Evolutionary conservation across 2,113 vertebrate genomes (phyloP).

Genomic region (Ailurus styani): DNA sequence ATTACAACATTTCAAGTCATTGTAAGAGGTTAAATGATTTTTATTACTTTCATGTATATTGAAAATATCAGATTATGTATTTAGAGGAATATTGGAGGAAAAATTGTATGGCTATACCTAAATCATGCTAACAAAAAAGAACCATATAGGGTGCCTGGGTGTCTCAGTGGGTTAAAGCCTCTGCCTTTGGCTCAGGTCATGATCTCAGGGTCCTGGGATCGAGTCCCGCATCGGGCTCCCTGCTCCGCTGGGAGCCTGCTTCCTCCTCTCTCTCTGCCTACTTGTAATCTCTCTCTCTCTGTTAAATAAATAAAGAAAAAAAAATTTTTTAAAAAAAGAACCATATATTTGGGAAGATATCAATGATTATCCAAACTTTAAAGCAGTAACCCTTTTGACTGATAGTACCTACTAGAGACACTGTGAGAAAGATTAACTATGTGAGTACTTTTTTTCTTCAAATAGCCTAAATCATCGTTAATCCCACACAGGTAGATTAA

Average conservation of each 20-base stretch:
- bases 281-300: no score
- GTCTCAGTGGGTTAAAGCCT: no score
- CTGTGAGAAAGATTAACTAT: background rate
- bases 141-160: no score
- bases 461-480: background rate
- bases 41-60: background rate
- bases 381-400: background rate
- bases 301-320: no score
- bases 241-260: no score
- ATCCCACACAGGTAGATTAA: background rate
- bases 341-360: background rate
- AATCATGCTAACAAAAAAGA: background rate
- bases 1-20: background rate
- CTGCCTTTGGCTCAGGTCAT: no score
- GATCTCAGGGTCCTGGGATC: no score
- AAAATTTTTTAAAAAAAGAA: no score
- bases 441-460: background rate
- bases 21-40: background rate
- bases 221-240: no score
- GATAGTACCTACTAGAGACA: background rate
- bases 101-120: background rate
- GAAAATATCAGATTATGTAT: background rate
- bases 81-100: background rate
- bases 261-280: no score
- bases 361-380: background rate